phyloP scores from a whole-genome alignment of 2,113 vertebrate species.

The Heterocephalus glaber region DNA sequence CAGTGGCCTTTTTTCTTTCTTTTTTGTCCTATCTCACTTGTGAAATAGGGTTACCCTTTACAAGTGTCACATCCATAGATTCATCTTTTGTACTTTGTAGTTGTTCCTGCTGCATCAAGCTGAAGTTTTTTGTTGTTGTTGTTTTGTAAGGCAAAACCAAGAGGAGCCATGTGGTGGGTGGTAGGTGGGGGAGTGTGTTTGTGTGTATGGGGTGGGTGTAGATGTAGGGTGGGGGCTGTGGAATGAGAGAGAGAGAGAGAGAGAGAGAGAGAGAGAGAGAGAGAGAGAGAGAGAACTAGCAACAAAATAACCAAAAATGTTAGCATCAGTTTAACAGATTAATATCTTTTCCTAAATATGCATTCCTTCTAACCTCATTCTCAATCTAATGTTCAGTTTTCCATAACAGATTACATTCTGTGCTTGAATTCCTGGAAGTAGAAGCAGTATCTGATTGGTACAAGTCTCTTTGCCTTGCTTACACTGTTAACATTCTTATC shows the following conservation, averaged over 20 bases:
- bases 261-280: neutral
- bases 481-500: constrained; percentile 87
- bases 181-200: neutral
- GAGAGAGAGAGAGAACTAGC: constrained; percentile 63
- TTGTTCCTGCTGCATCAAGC: constrained; percentile 86
- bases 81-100: constrained; percentile 88
- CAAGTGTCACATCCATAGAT: constrained; percentile 89
- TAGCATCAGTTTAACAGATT: constrained; percentile 83
- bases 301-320: constrained; percentile 76
- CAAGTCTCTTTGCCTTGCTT: constrained; percentile 85
- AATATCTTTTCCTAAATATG: constrained; percentile 85
- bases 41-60: constrained; percentile 92
- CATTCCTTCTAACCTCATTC: constrained; percentile 85
- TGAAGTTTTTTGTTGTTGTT: constrained; percentile 68
- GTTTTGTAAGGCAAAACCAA: constrained; percentile 73
- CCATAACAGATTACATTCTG: constrained; percentile 78
- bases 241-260: neutral
- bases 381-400: constrained; percentile 79
- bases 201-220: neutral
- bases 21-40: constrained; percentile 89
- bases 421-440: constrained; percentile 83
- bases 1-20: constrained; percentile 89
- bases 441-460: constrained; percentile 83
- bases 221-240: neutral
- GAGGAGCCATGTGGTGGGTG: constrained; percentile 68